Base-by-base conservation (phyloP, 2,113 vertebrate genomes). In the Hippocampus barbouri region DNA sequence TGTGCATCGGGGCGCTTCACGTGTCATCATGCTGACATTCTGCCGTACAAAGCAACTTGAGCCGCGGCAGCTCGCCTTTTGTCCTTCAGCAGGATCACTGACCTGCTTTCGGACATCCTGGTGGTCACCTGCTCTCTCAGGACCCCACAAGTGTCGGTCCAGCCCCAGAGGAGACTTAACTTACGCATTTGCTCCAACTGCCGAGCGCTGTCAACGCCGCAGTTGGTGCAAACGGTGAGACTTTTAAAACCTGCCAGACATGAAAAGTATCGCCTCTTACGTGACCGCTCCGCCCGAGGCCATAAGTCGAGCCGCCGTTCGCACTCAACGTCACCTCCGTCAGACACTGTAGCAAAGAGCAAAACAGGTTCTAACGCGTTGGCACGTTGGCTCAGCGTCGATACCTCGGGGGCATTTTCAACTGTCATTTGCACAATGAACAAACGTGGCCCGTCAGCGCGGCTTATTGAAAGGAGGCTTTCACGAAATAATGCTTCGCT, bases 121-220 rank as follows among this genome's bases (percentile, higher is more conserved):
- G 82, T 84, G 73, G 83, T 84, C 81, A 69, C 64, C 80, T 83
- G 74, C 74, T 61, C 65, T 60, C 53, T 80, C 30, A 23, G 67
- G 38, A 64, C 43, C 20, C 9, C 0, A 60, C 7, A 20, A 30
- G 68, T 54, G 60, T 62, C 56, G 25, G 27, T 61, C 30, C 10
- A 11, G 40, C 27, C 83, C 77, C 43, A 10, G 63, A 72, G 21
- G 30, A 23, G 43, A 51, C 67, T 30, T 53, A 57, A 56, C 43
- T 66, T 45, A 54, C 14, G 49, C 18, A 27, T 71, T 25, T 47
- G 34, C 47, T 54, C 30, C 23, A 21, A 75, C 20, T 62, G 40
- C 25, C 63, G 23, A 71, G 53, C 47, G 38, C 57, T 21, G 5
- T 62, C 30, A 76, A 45, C 27, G 34, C 21, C 54, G 41, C n/a